Conservation (phyloP, 2,113 vertebrate species). For the Muscicapa adusta region DNA sequence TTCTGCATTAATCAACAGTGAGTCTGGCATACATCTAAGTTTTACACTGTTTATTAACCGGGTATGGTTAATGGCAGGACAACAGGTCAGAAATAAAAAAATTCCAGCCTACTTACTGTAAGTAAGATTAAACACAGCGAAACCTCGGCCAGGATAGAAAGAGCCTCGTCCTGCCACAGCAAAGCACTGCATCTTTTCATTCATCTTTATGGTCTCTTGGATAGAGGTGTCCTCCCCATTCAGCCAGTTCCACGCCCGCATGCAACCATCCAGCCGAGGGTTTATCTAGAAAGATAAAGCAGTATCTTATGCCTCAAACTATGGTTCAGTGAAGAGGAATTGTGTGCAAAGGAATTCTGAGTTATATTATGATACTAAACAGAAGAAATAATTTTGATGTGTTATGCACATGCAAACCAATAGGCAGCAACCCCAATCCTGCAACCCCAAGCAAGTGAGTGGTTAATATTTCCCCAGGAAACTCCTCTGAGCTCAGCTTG, state of each 20-base stretch:
- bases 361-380: background rate
- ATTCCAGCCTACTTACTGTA: slow-evolving; percentile 70
- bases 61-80: background rate
- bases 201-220: slow-evolving; percentile 84
- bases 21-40: background rate
- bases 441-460: background rate
- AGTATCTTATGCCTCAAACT: background rate
- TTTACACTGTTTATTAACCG: background rate
- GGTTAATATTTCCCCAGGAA: background rate
- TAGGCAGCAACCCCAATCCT: accelerated
- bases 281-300: slow-evolving; percentile 81
- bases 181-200: slow-evolving; percentile 93
- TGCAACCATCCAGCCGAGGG: slow-evolving; percentile 90
- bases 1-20: background rate
- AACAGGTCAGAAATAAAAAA: background rate
- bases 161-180: slow-evolving; percentile 78
- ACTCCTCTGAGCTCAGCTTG: background rate
- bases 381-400: accelerated
- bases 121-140: slow-evolving; percentile 83
- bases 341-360: background rate
- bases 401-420: background rate
- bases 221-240: slow-evolving; percentile 87
- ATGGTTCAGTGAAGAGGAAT: background rate
- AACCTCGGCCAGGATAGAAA: slow-evolving; percentile 87
- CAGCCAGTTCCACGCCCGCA: slow-evolving; percentile 92